Evolutionary conservation across 2,797 vertebrate species (phyloP).

Genomic region (Syngnathus rostellatus): DNA sequence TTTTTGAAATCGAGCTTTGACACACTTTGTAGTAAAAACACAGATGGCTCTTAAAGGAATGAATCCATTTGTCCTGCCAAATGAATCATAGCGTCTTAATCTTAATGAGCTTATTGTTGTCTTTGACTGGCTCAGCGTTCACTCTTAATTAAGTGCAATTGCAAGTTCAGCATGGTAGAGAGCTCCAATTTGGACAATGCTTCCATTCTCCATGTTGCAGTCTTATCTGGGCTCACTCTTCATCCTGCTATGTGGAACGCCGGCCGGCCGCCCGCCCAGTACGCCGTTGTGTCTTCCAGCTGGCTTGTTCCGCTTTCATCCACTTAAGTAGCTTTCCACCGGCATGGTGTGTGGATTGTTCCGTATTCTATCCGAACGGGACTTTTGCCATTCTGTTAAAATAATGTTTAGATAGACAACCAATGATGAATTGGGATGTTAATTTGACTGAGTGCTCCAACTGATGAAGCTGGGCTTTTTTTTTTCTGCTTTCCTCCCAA

Average conservation of each 20-base stretch:
- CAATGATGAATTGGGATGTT: not conserved
- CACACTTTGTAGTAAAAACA: conserved; percentile 6
- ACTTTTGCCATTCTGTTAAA: too few species aligned
- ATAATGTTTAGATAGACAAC: not conserved
- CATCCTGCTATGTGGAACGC: not conserved
- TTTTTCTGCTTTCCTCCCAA: too few species aligned
- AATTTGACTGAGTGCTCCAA: not conserved
- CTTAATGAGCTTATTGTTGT: conserved; percentile 27
- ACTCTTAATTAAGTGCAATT: conserved; percentile 31
- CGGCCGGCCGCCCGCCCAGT: not conserved
- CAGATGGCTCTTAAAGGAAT: conserved; percentile 4
- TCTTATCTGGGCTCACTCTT: conserved; percentile 6
- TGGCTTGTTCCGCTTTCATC: not conserved
- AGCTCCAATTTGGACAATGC: not conserved
- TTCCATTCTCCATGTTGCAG: conserved; percentile 15
- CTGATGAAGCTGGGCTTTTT: too few species aligned
- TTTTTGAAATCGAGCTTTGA: not conserved
- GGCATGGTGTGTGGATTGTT: not conserved
- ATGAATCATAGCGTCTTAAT: conserved; percentile 19
- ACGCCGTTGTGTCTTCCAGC: not conserved
- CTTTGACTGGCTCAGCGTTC: conserved; percentile 13
- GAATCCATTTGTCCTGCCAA: conserved; percentile 18
- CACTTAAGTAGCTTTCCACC: not conserved
- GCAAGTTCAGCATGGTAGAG: conserved; percentile 32
- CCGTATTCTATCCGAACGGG: not conserved